phyloP scores from a whole-genome alignment of 2,113 vertebrate species.

The Archilochus colubris region DNA sequence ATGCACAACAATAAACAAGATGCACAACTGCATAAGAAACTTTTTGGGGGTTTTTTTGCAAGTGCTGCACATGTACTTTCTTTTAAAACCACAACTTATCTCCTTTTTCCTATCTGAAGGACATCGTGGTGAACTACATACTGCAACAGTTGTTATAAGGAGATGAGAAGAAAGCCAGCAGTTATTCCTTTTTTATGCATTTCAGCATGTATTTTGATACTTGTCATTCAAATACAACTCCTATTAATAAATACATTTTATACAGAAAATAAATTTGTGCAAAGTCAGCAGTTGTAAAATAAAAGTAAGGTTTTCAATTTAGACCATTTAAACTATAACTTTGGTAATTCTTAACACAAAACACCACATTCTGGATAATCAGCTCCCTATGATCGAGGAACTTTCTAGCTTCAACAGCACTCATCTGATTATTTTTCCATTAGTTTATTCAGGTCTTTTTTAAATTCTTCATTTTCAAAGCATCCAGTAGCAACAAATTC shows the following conservation, averaged over 20 bases:
- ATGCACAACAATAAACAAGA: neutral
- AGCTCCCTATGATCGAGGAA: neutral
- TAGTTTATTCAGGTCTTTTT: neutral
- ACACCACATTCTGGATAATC: neutral
- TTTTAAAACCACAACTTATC: neutral
- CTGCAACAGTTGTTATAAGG: neutral
- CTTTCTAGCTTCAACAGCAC: neutral
- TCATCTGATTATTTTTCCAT: neutral
- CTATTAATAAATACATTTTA: neutral
- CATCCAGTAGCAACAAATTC: neutral
- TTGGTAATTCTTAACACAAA: neutral
- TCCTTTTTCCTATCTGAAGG: neutral
- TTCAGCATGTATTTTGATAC: neutral
- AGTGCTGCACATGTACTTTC: neutral
- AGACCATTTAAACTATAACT: neutral
- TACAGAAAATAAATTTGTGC: neutral
- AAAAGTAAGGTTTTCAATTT: neutral
- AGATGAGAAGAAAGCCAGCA: neutral
- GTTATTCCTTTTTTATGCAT: neutral
- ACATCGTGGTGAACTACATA: neutral
- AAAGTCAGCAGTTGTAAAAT: neutral
- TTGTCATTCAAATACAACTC: neutral
- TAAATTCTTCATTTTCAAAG: neutral
- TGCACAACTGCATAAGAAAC: rapidly evolving
- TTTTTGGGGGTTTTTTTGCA: neutral